Base-by-base conservation (phyloP, 2,797 vertebrate genomes). In the Avahi laniger region DNA sequence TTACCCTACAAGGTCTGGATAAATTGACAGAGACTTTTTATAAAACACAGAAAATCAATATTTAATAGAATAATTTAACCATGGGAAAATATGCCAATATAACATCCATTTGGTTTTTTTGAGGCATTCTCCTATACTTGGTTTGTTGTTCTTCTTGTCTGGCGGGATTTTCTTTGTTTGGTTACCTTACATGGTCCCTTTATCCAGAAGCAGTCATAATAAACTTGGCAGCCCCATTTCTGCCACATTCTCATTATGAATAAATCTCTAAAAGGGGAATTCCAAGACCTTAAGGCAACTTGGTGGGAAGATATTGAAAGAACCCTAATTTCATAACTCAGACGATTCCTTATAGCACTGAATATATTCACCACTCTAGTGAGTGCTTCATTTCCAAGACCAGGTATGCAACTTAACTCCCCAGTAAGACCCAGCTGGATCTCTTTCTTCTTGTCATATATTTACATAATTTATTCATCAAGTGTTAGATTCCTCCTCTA, bases 1-100 rank as follows among this genome's bases (percentile, higher is more conserved):
- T 96, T 96, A 97, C 12, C 33, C 67, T 30, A 4, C 83, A 92
- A 92, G 48, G 12, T 38, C 84, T 79, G 91, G 84, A 80, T 85
- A 82, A 83, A 80, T 88, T 95, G 84, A 90, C 33, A 93, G 57
- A 95, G 70, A 91, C 52, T 91, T 92, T 95, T 73, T 78, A 73
- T 73, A 85, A 93, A 91, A 48, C 26, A 86, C 7, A 54, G 52
- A 93, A 93, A 95, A 75, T 82, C 52, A 69, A 75, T 89, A 86
- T 89, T 88, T 96, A 95, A 84, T 52, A 65, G 14, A 90, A 69
- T 83, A 78, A 79, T 75, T 67, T 94, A 85, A 76, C 26, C 73
- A 83, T 94, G 18, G 67, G 24, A 75, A 89, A 90, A 72, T 46
- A 54, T n/a, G 90, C 87, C 52, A 87, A 30, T 89, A 52, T 80